These are phyloP conservation scores for Meloidogyne floridensis DNA, from an alignment of 1,140 invertebrate species.

Conservation along the genomic window DNA sequence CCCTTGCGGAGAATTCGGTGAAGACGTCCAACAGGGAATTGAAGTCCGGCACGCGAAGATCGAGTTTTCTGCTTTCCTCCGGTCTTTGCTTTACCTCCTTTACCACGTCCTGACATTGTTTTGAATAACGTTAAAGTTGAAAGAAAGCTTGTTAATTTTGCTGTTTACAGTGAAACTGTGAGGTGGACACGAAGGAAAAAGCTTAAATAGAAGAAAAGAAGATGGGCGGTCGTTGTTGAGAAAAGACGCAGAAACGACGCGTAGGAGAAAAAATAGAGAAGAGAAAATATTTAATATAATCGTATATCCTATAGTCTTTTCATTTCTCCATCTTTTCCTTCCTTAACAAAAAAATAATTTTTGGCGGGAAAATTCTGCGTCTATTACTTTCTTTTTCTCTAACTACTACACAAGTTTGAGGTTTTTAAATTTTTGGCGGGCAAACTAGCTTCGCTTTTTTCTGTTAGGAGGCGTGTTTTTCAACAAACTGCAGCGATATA, in stretches of 20 bases:
- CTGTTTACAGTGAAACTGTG: background rate
- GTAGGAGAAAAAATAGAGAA: background rate
- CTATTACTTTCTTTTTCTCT: background rate
- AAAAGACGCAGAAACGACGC: background rate
- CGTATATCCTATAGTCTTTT: background rate
- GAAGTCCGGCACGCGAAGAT: conserved; percentile 84
- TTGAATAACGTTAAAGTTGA: background rate
- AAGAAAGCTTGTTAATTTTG: background rate
- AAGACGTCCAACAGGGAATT: conserved; percentile 93
- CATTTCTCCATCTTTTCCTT: background rate
- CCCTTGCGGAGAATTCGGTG: too few species aligned
- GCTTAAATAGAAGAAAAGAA: background rate
- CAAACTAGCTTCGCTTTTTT: background rate
- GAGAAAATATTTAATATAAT: too few species aligned
- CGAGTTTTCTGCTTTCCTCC: conserved; percentile 66
- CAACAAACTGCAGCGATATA: background rate
- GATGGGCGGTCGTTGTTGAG: background rate
- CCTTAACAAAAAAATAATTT: too few species aligned
- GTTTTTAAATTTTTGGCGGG: background rate
- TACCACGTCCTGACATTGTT: conserved; percentile 54
- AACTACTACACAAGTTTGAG: background rate
- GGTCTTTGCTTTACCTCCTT: background rate
- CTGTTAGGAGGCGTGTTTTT: background rate
- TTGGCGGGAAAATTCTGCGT: too few species aligned
- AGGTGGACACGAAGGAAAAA: background rate